Conservation (phyloP, 1,140 invertebrate genomes). For the Scaptomyza montana region DNA sequence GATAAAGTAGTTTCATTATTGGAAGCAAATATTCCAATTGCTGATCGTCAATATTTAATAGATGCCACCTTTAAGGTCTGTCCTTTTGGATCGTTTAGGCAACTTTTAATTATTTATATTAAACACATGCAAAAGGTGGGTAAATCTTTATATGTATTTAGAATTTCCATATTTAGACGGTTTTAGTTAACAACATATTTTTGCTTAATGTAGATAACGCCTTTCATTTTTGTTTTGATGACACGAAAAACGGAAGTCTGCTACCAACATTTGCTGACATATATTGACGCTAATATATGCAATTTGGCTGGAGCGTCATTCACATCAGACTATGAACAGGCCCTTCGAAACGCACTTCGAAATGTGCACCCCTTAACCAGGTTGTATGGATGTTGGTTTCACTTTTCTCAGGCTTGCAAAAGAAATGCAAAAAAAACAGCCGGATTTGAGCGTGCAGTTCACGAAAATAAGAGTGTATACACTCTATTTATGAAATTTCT, state of each 20-base stretch:
- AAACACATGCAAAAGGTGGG: constrained; percentile 18
- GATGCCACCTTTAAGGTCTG: constrained; percentile 3
- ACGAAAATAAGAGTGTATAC: background rate
- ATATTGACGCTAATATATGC: too few relatives aligned
- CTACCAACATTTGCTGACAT: background rate
- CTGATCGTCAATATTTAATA: constrained; percentile 8
- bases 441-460: constrained; percentile 1
- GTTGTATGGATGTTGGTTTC: background rate
- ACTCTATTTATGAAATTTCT: constrained; percentile 14
- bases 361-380: constrained; percentile 7
- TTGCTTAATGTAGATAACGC: background rate
- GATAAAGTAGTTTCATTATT: background rate
- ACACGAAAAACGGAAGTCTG: constrained; percentile 9
- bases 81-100: constrained; percentile 13
- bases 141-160: background rate
- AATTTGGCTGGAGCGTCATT: too few relatives aligned
- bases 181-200: constrained; percentile 9
- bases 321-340: too few relatives aligned
- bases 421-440: constrained; percentile 18
- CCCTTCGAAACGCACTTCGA: constrained; percentile 1
- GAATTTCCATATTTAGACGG: too few relatives aligned
- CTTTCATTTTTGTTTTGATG: constrained; percentile 14
- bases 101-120: constrained; percentile 16
- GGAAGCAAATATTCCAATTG: constrained; percentile 5
- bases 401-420: constrained; percentile 15